Evolutionary conservation across 1,140 invertebrate species (phyloP), one percentile per base, ranked within the genome.

Genomic region (Orchestia grillus): DNA sequence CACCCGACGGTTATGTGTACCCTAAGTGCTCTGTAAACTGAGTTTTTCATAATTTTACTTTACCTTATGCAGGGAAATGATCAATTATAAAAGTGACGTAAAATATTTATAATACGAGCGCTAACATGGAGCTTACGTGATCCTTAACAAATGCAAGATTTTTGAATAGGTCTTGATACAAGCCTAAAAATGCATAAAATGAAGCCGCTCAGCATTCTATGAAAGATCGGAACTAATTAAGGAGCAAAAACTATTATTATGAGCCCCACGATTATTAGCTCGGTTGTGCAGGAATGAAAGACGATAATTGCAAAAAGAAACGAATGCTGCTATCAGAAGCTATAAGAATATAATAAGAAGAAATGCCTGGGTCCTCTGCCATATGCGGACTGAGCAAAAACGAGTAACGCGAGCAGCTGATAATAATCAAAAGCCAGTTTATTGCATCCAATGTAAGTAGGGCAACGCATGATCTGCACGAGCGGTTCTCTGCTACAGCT

Each of bases 271-370:
- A 77, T 77, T 19, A 77, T 77, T 28, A 19, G 62, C 62, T 77
- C 36, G 1, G 62, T 77, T 77, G 62, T 77, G 62, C 62, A 77
- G 36, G 62, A 77, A 77, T 77, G 62, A 77, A 77, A 77, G 62
- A 77, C 62, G 28, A 77, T 77, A 77, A 77, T 77, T 28, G 62
- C 62, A 77, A 77, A 77, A 77, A 77, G 62, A 8, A 77, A 77
- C 11, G 62, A 77, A 77, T 77, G 62, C 11, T 23, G 11, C 62
- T 77, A 77, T 77, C 62, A 15, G 36, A 77, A 23, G 62, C 62
- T 77, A 77, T 77, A 77, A 77, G 36, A 77, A 77, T 77, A 77
- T 77, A 77, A 77, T 77, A 77, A 77, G 62, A 77, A 77, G 62
- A 15, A 77, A 28, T 77, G 62, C 62, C 62, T 77, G 62, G 28